Conservation (phyloP, 1,140 invertebrate genomes). For the Aphaenogaster floridana region DNA sequence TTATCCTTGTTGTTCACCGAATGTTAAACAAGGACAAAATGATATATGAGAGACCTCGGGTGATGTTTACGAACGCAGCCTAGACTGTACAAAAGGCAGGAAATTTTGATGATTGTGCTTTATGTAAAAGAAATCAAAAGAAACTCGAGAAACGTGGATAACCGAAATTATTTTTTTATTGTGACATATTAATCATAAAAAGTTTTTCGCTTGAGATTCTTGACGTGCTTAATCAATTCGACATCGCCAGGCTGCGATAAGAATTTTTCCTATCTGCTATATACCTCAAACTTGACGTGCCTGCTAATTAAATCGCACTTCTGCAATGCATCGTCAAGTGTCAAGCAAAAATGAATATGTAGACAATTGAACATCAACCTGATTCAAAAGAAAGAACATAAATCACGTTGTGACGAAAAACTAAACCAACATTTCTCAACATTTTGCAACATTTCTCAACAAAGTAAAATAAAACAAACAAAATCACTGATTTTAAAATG, state of each 20-base stretch:
- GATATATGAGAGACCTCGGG: no score
- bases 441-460: background rate
- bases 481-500: background rate
- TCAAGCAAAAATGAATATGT: background rate
- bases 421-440: background rate
- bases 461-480: background rate
- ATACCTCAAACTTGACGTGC: background rate
- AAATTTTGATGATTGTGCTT: background rate
- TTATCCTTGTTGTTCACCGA: no score
- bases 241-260: constrained; percentile 1
- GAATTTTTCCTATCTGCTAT: constrained; percentile 20
- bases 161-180: background rate
- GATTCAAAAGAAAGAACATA: background rate
- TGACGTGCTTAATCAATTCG: constrained; percentile 35
- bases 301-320: background rate
- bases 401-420: background rate
- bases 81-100: no score
- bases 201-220: background rate
- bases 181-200: background rate
- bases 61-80: no score
- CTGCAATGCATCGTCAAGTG: background rate
- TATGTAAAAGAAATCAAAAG: background rate
- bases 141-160: constrained; percentile 4
- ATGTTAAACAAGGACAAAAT: no score
- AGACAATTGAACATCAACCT: background rate